phyloP scores from a whole-genome alignment of 2,888 invertebrate genomes.

The Leptopterna dolabrata region DNA sequence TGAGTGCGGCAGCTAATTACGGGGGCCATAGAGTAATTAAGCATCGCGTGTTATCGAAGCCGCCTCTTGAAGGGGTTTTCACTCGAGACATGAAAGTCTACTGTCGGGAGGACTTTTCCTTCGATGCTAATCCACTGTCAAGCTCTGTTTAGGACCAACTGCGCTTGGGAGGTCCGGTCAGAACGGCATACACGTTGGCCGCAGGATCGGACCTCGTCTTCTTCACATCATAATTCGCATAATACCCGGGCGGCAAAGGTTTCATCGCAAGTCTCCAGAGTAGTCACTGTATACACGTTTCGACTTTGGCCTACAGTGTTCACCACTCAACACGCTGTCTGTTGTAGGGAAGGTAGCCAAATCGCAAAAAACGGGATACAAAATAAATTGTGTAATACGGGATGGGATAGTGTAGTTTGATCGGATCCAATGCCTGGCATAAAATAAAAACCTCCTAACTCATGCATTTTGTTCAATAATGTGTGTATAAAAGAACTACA shows the following conservation, averaged over 20 bases:
- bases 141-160: slow-evolving; percentile 44
- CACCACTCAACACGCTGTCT: too few relatives aligned
- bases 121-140: slow-evolving; percentile 50
- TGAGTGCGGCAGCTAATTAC: slow-evolving; percentile 17
- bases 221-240: not conserved
- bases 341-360: too few relatives aligned
- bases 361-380: too few relatives aligned
- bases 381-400: too few relatives aligned
- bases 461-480: too few relatives aligned
- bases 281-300: too few relatives aligned
- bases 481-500: too few relatives aligned
- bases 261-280: too few relatives aligned
- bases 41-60: slow-evolving; percentile 49
- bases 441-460: too few relatives aligned
- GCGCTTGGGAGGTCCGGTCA: not conserved
- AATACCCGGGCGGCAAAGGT: not conserved
- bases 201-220: not conserved
- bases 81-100: slow-evolving; percentile 51
- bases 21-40: slow-evolving; percentile 35
- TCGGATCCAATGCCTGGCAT: too few relatives aligned
- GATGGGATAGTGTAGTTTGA: too few relatives aligned
- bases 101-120: slow-evolving; percentile 31
- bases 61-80: slow-evolving; percentile 29
- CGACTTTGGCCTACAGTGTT: too few relatives aligned
- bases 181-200: not conserved